A percentile compares a stretch with the other conserved stretches of the same genome.
phyloP scores from a whole-genome alignment of 2,888 invertebrate species.

The Pedicia rivosa region DNA sequence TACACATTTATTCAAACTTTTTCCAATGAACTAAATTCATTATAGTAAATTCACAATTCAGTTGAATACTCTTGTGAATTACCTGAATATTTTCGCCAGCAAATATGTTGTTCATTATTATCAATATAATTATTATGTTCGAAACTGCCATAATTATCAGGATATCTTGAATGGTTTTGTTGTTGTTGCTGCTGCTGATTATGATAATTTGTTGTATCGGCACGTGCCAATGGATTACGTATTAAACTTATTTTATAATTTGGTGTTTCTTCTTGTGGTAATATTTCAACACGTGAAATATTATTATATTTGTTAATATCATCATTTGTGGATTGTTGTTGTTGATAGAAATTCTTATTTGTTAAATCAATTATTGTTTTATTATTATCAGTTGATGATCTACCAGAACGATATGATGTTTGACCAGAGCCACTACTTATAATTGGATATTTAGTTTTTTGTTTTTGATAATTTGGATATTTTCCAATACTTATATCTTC shows the following conservation, averaged over 20 bases:
- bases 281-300: conserved; percentile 29
- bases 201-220: conserved; percentile 17
- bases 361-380: conserved; percentile 17
- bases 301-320: too few relatives aligned
- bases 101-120: conserved; percentile 29
- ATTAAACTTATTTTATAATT: conserved; percentile 18
- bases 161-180: conserved; percentile 7
- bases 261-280: conserved; percentile 27
- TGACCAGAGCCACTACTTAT: conserved; percentile 1
- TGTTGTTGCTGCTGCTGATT: conserved; percentile 6
- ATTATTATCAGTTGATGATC: conserved; percentile 2
- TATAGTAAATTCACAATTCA: conserved; percentile 28
- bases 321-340: conserved; percentile 10
- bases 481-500: conserved; percentile 31
- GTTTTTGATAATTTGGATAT: conserved; percentile 24
- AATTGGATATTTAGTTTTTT: conserved; percentile 22
- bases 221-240: conserved; percentile 16
- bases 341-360: conserved; percentile 22
- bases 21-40: too few relatives aligned
- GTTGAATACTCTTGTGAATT: conserved; percentile 31
- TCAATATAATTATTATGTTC: conserved; percentile 8
- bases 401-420: neutral
- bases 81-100: conserved; percentile 33
- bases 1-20: too few relatives aligned
- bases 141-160: conserved; percentile 17